Conservation (phyloP, 2,797 vertebrate genomes). For the Hafferia zeledoni region DNA sequence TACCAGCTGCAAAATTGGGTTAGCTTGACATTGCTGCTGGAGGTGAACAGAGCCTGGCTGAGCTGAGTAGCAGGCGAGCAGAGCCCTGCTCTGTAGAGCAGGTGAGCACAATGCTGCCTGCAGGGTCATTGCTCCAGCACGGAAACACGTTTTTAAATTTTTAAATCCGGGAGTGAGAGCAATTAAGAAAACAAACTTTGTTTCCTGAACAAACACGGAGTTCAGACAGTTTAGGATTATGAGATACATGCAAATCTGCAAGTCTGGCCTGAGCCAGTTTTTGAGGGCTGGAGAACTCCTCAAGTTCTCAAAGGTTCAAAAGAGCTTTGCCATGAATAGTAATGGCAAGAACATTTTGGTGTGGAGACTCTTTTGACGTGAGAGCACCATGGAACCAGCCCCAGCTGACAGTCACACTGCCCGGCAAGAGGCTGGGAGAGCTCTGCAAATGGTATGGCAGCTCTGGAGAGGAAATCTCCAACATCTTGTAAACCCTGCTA, state of each 20-base stretch:
- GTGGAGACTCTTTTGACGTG: neutral
- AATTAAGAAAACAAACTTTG: neutral
- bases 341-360: neutral
- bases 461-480: neutral
- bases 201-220: neutral
- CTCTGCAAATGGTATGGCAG: fast-evolving
- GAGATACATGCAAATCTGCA: neutral
- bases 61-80: neutral
- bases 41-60: neutral
- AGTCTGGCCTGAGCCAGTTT: neutral
- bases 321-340: neutral
- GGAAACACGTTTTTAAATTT: neutral
- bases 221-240: neutral
- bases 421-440: neutral
- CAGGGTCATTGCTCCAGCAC: neutral
- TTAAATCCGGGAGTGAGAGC: neutral
- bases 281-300: neutral
- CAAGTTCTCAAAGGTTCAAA: neutral
- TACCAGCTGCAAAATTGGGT: conserved; percentile 50
- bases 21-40: conserved; percentile 60
- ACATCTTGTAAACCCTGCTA: neutral
- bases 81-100: neutral
- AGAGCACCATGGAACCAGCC: neutral
- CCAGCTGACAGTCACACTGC: neutral
- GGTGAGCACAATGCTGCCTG: neutral